Conservation (phyloP, 2,113 vertebrate species). For the Phoxinus phoxinus region DNA sequence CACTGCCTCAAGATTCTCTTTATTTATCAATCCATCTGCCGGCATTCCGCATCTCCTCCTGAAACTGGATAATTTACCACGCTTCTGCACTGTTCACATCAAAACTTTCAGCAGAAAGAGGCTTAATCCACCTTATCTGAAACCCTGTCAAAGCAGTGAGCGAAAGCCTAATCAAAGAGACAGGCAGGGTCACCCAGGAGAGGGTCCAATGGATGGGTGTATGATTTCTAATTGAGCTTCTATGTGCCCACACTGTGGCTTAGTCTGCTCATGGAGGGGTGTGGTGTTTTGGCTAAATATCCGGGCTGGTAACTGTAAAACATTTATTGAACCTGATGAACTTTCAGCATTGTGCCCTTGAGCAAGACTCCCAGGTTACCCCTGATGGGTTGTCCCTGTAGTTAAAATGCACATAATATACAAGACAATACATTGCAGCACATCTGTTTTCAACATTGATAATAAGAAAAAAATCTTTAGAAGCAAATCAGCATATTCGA, state of each 20-base stretch:
- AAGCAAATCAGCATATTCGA: not conserved
- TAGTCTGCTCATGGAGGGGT: not conserved
- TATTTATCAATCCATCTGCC: conserved; percentile 37
- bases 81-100: conserved; percentile 36
- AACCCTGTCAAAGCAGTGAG: conserved; percentile 42
- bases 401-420: not conserved
- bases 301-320: not conserved
- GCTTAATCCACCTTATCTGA: conserved; percentile 53
- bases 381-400: not conserved
- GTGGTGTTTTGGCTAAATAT: conserved; percentile 19
- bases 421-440: not conserved
- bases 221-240: conserved; percentile 48
- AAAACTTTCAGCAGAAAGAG: conserved; percentile 41
- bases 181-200: conserved; percentile 75
- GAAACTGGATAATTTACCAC: conserved; percentile 45
- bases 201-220: conserved; percentile 52
- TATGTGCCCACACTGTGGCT: not conserved
- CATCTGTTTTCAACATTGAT: not conserved
- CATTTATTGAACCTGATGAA: not conserved
- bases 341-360: not conserved
- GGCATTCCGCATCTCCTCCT: conserved; percentile 22
- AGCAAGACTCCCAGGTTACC: not conserved
- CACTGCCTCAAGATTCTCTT: conserved; percentile 31
- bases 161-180: conserved; percentile 56
- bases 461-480: not conserved